Conservation (phyloP, 2,113 vertebrate species). For the Machaerirhynchus nigripectus region DNA sequence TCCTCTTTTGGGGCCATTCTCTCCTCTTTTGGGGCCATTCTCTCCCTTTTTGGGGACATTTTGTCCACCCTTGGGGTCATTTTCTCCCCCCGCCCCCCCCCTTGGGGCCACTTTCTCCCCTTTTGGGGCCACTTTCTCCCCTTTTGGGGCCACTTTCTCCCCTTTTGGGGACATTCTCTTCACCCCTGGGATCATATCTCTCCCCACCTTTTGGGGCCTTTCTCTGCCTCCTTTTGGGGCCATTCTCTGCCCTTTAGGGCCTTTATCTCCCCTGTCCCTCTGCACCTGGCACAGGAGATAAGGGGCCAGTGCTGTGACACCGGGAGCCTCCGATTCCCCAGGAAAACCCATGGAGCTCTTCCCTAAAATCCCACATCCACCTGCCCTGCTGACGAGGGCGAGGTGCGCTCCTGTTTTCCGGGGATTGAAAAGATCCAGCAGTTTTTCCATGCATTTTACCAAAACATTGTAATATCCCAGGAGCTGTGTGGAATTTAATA, state of each 20-base stretch:
- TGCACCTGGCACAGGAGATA: background rate
- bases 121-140: too few species aligned
- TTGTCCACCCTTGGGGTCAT: too few species aligned
- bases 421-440: background rate
- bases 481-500: background rate
- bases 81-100: too few species aligned
- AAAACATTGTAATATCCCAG: background rate
- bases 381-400: fast-evolving
- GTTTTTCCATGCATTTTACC: background rate
- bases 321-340: background rate
- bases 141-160: too few species aligned
- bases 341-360: background rate
- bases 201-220: too few species aligned
- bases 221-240: background rate
- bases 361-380: background rate
- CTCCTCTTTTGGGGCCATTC: too few species aligned
- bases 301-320: background rate
- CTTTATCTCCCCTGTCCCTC: background rate
- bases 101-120: too few species aligned
- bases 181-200: too few species aligned
- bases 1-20: too few species aligned
- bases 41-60: too few species aligned
- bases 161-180: too few species aligned
- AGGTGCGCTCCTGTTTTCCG: background rate
- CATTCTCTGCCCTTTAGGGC: background rate